Base-by-base conservation (phyloP, 2,888 invertebrate genomes). In the Aspidiotus rigidus region DNA sequence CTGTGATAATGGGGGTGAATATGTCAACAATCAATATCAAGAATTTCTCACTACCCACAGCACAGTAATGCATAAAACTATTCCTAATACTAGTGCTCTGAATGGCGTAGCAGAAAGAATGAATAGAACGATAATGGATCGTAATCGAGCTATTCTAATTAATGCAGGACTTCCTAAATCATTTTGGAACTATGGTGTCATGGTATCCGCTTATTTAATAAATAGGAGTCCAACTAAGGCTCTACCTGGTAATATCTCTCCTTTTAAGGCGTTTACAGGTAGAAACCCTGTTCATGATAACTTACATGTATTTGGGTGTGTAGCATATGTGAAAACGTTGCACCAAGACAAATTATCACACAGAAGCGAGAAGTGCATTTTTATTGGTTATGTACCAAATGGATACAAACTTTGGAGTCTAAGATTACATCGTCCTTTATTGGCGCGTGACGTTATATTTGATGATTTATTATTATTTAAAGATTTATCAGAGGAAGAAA, bases 61-160 rank as follows among this genome's bases (percentile, higher is more conserved):
- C 15, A 44, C 40, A 16, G 15, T 39, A n/a, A 44, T 44, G n/a
- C 62, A 44, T n/a, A 39, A 62, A 17, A 49, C 62, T 13, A 44
- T 44, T n/a, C 11, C 5, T 7, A n/a, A 62, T 41, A 44, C 62
- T n/a, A 10, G 15, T 42, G 15, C 13, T 15, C 9, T 39, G 15
- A 62, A 62, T 44, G 62, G 62, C 1, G 6, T 62, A 42, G 62
- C 62, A 3, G 62, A 62, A 8, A 9, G 62, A 41, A 44, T 62
- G 49, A 62, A 62, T 8, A 8, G 62, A n/a, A 62, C 41, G 13
- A 11, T 62, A 7, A 10, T 39, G 40, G 62, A 62, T 44, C 40
- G 42, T 9, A 16, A 9, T 41, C 40, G 62, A 11, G 9, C 44
- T 44, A 1, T 62, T 13, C 6, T 62, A 41, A 41, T 15, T 8